These are phyloP conservation scores for Entomobrya proxima DNA, from an alignment of 2,888 invertebrate genomes.

Conservation along the genomic window DNA sequence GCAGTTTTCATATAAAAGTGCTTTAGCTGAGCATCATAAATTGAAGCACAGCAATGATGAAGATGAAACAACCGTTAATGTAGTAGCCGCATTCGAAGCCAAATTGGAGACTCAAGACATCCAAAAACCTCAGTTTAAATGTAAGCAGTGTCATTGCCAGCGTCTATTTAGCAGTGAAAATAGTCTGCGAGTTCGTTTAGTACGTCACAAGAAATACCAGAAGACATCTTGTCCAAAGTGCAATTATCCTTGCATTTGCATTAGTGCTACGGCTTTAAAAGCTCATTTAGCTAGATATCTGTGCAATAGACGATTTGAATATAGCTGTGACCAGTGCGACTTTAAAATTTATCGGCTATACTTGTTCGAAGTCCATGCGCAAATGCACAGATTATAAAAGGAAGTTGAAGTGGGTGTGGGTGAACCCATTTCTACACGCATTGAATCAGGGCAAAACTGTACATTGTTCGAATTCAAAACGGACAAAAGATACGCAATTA, in stretches of 20 bases:
- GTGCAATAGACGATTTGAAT: neutral
- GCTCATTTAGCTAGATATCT: neutral
- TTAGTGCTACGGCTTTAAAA: neutral
- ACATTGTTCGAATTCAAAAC: too few relatives aligned
- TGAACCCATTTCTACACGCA: too few relatives aligned
- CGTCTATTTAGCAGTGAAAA: neutral
- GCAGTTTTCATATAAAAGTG: too few relatives aligned
- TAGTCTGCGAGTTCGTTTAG: neutral
- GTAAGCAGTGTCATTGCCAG: neutral
- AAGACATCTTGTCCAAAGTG: constrained; percentile 8
- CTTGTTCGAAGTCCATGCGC: neutral
- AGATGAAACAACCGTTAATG: too few relatives aligned
- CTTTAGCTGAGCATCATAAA: too few relatives aligned
- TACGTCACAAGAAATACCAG: neutral
- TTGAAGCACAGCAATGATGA: too few relatives aligned
- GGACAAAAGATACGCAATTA: too few relatives aligned
- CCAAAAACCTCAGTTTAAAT: neutral
- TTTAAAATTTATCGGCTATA: neutral
- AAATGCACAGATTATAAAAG: too few relatives aligned
- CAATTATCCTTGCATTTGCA: constrained; percentile 4
- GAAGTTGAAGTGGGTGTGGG: too few relatives aligned
- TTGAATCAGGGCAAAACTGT: too few relatives aligned
- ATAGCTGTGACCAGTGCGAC: neutral
- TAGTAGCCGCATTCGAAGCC: too few relatives aligned
- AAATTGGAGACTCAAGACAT: neutral